Evolutionary conservation across 1,140 invertebrate species (phyloP).

Genomic region (Campoletis sonorensis): DNA sequence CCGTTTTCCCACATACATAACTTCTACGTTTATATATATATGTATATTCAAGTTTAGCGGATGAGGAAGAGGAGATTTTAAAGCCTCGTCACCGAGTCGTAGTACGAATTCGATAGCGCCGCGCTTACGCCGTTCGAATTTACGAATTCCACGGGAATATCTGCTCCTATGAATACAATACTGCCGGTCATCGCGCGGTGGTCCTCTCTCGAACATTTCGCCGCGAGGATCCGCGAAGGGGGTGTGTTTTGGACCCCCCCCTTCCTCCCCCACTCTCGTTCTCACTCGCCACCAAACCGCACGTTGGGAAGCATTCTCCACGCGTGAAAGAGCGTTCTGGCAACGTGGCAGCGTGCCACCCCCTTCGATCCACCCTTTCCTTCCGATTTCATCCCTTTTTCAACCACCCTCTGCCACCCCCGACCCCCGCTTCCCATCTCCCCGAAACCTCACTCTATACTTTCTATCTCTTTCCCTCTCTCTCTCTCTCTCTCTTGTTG

Average conservation of each 20-base stretch:
- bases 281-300: conserved; percentile 8
- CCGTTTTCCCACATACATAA: background rate
- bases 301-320: conserved; percentile 48
- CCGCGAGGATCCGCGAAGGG: background rate
- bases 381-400: conserved; percentile 30
- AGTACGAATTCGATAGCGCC: conserved; percentile 42
- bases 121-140: conserved; percentile 41
- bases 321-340: conserved; percentile 54
- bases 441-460: background rate
- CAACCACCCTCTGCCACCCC: conserved; percentile 18
- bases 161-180: conserved; percentile 43
- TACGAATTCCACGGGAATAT: conserved; percentile 46
- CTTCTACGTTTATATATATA: background rate
- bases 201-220: conserved; percentile 6
- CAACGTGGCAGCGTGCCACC: conserved; percentile 48
- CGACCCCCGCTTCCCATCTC: background rate
- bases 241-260: background rate
- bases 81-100: conserved; percentile 44
- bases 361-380: conserved; percentile 24
- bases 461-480: conserved; percentile 21
- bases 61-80: conserved; percentile 8
- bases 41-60: background rate
- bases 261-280: background rate
- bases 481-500: conserved; percentile 28
- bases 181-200: conserved; percentile 42